These are phyloP conservation scores for Hydractinia symbiolongicarpus DNA, from an alignment of 30 jellyfish, hydroid and myxozoan genomes.

Conservation along the genomic window DNA sequence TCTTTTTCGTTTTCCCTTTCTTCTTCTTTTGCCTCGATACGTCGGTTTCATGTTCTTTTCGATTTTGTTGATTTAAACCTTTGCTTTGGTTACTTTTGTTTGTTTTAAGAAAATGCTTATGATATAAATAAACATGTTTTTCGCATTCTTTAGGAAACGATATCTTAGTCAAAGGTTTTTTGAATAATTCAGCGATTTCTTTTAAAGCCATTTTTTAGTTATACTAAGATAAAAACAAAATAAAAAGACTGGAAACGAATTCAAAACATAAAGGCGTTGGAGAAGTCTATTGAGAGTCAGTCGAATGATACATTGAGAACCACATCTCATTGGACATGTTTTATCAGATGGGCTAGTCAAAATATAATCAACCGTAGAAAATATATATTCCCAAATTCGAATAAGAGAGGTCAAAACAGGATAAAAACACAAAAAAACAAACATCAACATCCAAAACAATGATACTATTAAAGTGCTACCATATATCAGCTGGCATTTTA, in stretches of 20 bases:
- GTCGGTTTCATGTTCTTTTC: background rate
- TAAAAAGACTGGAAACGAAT: background rate
- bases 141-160: conserved; percentile 7
- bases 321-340: too few relatives aligned
- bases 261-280: background rate
- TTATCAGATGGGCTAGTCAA: too few relatives aligned
- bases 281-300: background rate
- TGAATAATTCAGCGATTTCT: conserved; percentile 11
- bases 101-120: background rate
- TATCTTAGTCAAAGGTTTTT: background rate
- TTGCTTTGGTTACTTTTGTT: background rate
- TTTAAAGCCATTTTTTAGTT: background rate
- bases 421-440: too few relatives aligned
- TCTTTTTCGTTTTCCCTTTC: background rate
- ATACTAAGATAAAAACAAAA: background rate
- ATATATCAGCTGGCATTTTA: too few relatives aligned
- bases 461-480: too few relatives aligned
- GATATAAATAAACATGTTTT: conserved; percentile 5
- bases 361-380: too few relatives aligned
- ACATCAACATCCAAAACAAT: too few relatives aligned
- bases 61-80: background rate
- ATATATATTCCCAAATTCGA: too few relatives aligned
- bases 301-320: too few relatives aligned
- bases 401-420: too few relatives aligned
- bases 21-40: background rate